phyloP scores from a whole-genome alignment of 2,888 invertebrate genomes.

The Bruchidius siliquastri region DNA sequence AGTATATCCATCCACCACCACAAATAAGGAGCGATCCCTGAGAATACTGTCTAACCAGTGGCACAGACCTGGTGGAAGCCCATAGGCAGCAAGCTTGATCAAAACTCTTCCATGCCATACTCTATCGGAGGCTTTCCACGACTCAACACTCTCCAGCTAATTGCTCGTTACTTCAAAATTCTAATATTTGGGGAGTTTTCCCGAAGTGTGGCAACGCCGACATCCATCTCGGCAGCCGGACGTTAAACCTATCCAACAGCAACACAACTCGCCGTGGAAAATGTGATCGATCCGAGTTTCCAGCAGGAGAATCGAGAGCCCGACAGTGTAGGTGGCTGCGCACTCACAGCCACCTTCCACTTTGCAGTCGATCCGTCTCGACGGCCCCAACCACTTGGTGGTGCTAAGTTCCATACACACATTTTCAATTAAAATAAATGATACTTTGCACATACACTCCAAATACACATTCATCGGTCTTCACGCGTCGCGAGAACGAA shows the following conservation, averaged over 20 bases:
- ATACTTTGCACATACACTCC: neutral
- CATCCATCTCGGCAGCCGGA: neutral
- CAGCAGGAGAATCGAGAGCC: neutral
- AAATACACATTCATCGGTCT: neutral
- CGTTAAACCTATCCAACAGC: neutral
- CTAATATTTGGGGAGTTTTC: neutral
- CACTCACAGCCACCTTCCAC: neutral
- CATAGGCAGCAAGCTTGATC: too few relatives aligned
- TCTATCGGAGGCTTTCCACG: too few relatives aligned
- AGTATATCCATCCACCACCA: too few relatives aligned
- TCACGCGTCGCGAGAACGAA: neutral
- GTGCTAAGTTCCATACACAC: neutral
- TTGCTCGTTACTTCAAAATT: too few relatives aligned
- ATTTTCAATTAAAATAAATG: neutral
- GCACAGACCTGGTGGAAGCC: too few relatives aligned
- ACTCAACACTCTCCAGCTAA: too few relatives aligned
- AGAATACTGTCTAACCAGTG: too few relatives aligned
- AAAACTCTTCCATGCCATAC: too few relatives aligned
- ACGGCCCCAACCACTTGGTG: neutral
- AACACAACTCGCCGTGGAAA: neutral
- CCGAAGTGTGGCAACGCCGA: neutral
- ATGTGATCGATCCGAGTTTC: neutral
- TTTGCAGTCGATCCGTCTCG: neutral
- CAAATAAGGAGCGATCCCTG: too few relatives aligned
- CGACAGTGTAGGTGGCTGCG: neutral